Evolutionary conservation across 2,797 vertebrate genomes (phyloP).

Genomic region (Galagoides demidoff): DNA sequence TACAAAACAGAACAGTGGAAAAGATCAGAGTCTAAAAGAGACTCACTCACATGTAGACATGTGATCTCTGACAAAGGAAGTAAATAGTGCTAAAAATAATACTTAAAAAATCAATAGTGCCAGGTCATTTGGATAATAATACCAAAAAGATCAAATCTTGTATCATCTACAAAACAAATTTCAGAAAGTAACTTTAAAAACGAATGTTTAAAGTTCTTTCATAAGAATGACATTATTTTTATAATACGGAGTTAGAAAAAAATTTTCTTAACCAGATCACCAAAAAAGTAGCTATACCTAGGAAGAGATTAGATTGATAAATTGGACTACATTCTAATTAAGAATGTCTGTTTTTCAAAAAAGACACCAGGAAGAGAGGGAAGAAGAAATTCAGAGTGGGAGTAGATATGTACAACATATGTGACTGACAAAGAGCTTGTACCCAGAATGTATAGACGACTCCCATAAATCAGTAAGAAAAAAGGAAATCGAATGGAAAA

Average conservation of each 20-base stretch:
- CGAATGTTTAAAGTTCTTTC: not conserved
- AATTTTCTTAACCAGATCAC: not conserved
- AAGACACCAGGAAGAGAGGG: not conserved
- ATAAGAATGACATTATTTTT: not conserved
- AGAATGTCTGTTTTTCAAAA: slow-evolving; percentile 21
- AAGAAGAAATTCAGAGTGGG: not conserved
- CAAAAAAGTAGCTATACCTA: not conserved
- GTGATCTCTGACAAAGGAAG: not conserved
- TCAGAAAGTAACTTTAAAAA: not conserved
- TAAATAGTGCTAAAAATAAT: not conserved
- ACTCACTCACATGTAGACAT: not conserved
- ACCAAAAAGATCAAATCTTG: not conserved
- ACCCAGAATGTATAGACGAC: not conserved
- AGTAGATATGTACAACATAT: not conserved
- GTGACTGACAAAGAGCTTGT: not conserved
- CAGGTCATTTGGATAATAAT: not conserved
- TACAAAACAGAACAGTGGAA: not conserved
- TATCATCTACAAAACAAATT: not conserved
- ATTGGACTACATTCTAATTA: not conserved
- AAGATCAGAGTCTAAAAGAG: not conserved
- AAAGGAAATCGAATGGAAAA: not conserved
- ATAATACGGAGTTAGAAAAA: not conserved
- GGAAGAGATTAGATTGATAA: not conserved
- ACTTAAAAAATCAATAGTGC: not conserved
- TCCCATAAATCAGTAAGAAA: not conserved